Conservation (phyloP, 2,113 vertebrate genomes). For the Notarius lentiginosus region DNA sequence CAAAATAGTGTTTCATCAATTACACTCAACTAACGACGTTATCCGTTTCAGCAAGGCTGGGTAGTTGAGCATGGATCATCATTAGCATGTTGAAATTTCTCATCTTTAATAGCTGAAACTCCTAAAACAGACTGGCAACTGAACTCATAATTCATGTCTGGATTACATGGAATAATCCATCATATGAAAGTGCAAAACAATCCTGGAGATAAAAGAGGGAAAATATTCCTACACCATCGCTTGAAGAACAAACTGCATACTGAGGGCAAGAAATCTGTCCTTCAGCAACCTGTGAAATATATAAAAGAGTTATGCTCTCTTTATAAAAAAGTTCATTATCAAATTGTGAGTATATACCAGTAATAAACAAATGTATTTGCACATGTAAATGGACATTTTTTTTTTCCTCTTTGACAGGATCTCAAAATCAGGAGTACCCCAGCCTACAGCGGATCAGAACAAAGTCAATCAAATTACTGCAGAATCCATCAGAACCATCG, state of each 20-base stretch:
- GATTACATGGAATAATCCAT: constrained; percentile 39
- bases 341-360: constrained; percentile 46
- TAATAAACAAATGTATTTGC: constrained; percentile 24
- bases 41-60: constrained; percentile 6
- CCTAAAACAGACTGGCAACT: constrained; percentile 56
- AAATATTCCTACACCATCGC: constrained; percentile 41
- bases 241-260: constrained; percentile 42
- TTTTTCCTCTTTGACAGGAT: not conserved
- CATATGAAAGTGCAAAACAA: constrained; percentile 50
- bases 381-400: constrained; percentile 13
- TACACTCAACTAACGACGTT: constrained; percentile 62
- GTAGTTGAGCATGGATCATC: constrained; percentile 23
- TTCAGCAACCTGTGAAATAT: constrained; percentile 56
- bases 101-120: constrained; percentile 70
- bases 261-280: constrained; percentile 52
- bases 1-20: constrained; percentile 89
- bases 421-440: constrained; percentile 14
- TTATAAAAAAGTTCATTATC: constrained; percentile 66
- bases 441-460: not conserved
- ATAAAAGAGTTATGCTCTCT: constrained; percentile 60
- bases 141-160: constrained; percentile 31
- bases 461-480: constrained; percentile 25
- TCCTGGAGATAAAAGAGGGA: constrained; percentile 22
- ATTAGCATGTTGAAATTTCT: constrained; percentile 80
- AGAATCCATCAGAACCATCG: constrained; percentile 5